A percentile compares a stretch with the other conserved stretches of the same genome.
These are phyloP conservation scores for Salticus scenicus DNA, from an alignment of 2,888 invertebrate genomes.

Conservation along the genomic window DNA sequence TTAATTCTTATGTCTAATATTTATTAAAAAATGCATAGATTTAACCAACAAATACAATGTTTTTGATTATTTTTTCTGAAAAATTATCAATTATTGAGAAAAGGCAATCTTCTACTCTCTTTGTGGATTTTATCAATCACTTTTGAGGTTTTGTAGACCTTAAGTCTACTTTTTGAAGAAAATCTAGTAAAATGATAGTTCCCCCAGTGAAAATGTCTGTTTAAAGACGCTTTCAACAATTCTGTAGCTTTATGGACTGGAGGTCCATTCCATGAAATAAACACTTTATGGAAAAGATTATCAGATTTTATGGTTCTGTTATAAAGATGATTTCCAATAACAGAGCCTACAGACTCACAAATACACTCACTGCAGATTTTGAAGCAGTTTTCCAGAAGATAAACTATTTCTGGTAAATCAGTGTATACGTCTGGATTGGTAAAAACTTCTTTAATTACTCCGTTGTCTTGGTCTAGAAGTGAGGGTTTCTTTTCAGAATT, in stretches of 20 bases:
- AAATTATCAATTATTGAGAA: not conserved
- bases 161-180: not conserved
- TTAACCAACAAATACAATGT: not conserved
- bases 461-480: not conserved
- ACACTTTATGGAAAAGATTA: not conserved
- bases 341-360: not conserved
- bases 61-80: not conserved
- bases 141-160: not conserved
- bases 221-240: not conserved
- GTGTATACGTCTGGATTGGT: not conserved
- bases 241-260: no score
- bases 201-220: constrained; percentile 12
- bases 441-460: not conserved
- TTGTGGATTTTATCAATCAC: not conserved
- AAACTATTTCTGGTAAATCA: not conserved
- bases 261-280: no score
- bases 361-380: not conserved
- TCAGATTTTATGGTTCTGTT: no score
- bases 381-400: not conserved
- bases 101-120: not conserved
- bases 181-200: not conserved
- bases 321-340: not conserved
- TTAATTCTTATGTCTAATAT: not conserved
- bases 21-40: not conserved
- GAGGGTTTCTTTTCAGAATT: not conserved